These are phyloP conservation scores for Zaprionus tsacasi DNA, from an alignment of 1,140 invertebrate species.

Conservation along the genomic window DNA sequence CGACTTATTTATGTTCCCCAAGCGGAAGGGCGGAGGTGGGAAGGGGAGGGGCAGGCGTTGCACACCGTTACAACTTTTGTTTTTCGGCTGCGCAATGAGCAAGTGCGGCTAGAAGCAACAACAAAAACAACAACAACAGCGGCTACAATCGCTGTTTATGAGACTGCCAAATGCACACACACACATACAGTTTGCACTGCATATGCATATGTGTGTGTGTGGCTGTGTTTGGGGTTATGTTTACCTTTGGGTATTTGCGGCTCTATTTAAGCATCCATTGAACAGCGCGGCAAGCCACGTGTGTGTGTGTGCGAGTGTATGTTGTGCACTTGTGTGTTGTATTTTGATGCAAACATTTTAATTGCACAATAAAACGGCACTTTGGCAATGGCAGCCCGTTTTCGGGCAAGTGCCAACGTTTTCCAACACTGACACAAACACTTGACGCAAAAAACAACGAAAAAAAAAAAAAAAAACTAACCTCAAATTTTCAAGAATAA, in stretches of 20 bases:
- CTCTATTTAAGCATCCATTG: slow-evolving; percentile 15
- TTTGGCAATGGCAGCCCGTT: slow-evolving; percentile 21
- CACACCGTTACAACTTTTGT: slow-evolving; percentile 65
- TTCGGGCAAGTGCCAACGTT: slow-evolving; percentile 13
- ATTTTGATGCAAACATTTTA: slow-evolving; percentile 26
- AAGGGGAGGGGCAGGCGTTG: background rate
- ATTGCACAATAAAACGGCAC: slow-evolving; percentile 34
- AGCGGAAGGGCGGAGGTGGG: background rate
- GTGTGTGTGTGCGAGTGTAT: slow-evolving; percentile 6
- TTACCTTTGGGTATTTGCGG: slow-evolving; percentile 23
- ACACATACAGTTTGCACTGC: background rate
- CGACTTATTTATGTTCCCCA: slow-evolving; percentile 62
- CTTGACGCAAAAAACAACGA: slow-evolving; percentile 21
- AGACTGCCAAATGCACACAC: slow-evolving; percentile 24
- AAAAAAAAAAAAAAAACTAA: slow-evolving; percentile 3
- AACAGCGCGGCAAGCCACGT: background rate
- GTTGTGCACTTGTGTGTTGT: background rate
- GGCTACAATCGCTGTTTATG: slow-evolving; percentile 21
- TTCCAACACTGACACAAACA: slow-evolving; percentile 22
- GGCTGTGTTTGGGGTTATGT: background rate
- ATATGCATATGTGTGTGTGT: slow-evolving; percentile 1
- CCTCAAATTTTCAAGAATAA: slow-evolving; percentile 18
- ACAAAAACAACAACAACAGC: slow-evolving; percentile 21
- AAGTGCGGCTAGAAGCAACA: slow-evolving; percentile 40
- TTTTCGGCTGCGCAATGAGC: slow-evolving; percentile 44